Conservation (phyloP, 2,888 invertebrate genomes). For the Chouioia cunea region DNA sequence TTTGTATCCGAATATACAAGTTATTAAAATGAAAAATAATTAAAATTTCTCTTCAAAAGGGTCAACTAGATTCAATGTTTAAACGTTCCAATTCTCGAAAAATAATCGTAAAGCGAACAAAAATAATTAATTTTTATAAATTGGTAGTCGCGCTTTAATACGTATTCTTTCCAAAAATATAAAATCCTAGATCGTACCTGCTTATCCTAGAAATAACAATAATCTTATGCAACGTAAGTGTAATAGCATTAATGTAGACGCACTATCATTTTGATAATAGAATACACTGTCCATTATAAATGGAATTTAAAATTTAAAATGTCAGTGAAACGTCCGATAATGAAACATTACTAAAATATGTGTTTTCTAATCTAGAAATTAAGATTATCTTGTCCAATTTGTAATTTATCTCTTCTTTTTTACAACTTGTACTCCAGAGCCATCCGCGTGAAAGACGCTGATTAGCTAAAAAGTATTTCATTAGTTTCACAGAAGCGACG, state of each 20-base stretch:
- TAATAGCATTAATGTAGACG: slow-evolving; percentile 47
- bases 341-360: slow-evolving; percentile 61
- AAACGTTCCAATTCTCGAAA: slow-evolving; percentile 44
- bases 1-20: neutral
- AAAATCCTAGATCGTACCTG: slow-evolving; percentile 64
- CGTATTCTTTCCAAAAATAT: slow-evolving; percentile 57
- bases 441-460: slow-evolving; percentile 41
- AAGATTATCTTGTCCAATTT: slow-evolving; percentile 42
- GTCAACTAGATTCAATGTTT: slow-evolving; percentile 54
- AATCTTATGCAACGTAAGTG: slow-evolving; percentile 54
- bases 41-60: slow-evolving; percentile 12
- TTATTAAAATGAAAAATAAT: slow-evolving; percentile 3
- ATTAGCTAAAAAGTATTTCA: slow-evolving; percentile 52
- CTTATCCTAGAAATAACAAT: slow-evolving; percentile 63
- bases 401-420: slow-evolving; percentile 48
- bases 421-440: slow-evolving; percentile 53
- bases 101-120: neutral
- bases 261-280: slow-evolving; percentile 44
- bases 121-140: slow-evolving; percentile 10
- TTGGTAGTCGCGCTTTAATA: slow-evolving; percentile 10
- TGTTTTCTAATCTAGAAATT: slow-evolving; percentile 51
- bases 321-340: slow-evolving; percentile 58
- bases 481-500: slow-evolving; percentile 27
- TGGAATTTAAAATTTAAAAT: slow-evolving; percentile 58
- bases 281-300: slow-evolving; percentile 55